Evolutionary conservation across 2,113 vertebrate genomes (phyloP).

Genomic region (Leucopternis melanops): DNA sequence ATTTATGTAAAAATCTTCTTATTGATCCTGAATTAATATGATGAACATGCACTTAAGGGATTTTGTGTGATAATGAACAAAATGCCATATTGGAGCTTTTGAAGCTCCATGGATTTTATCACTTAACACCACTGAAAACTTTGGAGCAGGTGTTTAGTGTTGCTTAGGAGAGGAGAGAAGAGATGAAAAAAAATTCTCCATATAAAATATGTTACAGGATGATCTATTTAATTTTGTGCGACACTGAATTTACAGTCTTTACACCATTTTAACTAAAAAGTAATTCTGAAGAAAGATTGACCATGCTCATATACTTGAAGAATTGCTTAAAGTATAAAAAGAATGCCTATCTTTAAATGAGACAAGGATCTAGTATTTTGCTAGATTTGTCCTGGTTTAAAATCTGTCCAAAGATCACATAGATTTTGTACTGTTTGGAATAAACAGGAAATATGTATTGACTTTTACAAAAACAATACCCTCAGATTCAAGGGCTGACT

Average conservation of each 20-base stretch:
- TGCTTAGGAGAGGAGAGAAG: background rate
- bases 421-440: background rate
- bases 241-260: background rate
- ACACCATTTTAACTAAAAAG: background rate
- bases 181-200: background rate
- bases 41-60: background rate
- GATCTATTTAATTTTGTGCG: background rate
- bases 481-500: background rate
- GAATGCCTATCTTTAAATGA: background rate
- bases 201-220: background rate
- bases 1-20: background rate
- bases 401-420: background rate
- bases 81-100: background rate
- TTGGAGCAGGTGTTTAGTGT: background rate
- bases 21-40: background rate
- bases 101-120: background rate
- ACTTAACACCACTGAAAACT: background rate
- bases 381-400: background rate
- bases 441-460: background rate
- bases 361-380: background rate
- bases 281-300: background rate
- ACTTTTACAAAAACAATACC: background rate
- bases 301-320: background rate
- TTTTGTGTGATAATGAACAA: background rate
- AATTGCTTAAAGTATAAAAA: background rate